A percentile compares a stretch with the other conserved stretches of the same genome.
These are phyloP conservation scores for Aphyosemion australe DNA, from an alignment of 2,113 vertebrate genomes.

Conservation along the genomic window DNA sequence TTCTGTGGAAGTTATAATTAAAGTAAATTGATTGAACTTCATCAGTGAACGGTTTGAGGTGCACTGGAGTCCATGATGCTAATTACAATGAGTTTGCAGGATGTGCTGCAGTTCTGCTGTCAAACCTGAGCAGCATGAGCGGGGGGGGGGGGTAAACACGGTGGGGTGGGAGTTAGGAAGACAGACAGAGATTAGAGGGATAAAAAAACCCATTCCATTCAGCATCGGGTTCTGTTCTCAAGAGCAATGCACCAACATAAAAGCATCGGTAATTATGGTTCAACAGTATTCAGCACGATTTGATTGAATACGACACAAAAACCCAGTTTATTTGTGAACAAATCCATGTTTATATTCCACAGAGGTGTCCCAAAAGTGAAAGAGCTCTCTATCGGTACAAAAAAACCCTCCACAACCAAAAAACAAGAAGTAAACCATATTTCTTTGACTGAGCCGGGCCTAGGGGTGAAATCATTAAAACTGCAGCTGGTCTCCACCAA, in stretches of 20 bases:
- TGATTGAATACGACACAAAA: too few relatives aligned
- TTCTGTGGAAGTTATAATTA: constrained; percentile 70
- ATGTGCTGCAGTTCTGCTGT: constrained; percentile 41
- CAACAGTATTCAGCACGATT: too few relatives aligned
- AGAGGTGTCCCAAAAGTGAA: constrained; percentile 31
- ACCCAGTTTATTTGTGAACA: constrained; percentile 19
- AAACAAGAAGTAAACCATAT: constrained; percentile 40
- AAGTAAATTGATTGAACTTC: constrained; percentile 68
- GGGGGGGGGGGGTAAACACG: too few relatives aligned
- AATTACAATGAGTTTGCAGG: constrained; percentile 60
- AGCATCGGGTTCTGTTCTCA: constrained; percentile 12
- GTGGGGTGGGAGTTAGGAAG: too few relatives aligned
- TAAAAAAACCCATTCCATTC: constrained; percentile 6
- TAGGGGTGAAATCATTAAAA: constrained; percentile 77
- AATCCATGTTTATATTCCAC: constrained; percentile 18
- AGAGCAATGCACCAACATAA: background rate
- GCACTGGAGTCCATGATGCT: constrained; percentile 54
- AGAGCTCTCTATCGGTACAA: constrained; percentile 25
- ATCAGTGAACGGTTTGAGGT: constrained; percentile 57
- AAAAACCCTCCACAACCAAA: too few relatives aligned
- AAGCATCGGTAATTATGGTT: background rate
- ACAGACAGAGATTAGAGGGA: constrained; percentile 2
- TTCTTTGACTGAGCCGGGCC: constrained; percentile 60
- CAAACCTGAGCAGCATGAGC: constrained; percentile 26
- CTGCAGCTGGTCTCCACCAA: constrained; percentile 67